A percentile compares a stretch with the other conserved stretches of the same genome.
Conservation (phyloP, 2,113 vertebrate species). For the Symphodus melops region DNA sequence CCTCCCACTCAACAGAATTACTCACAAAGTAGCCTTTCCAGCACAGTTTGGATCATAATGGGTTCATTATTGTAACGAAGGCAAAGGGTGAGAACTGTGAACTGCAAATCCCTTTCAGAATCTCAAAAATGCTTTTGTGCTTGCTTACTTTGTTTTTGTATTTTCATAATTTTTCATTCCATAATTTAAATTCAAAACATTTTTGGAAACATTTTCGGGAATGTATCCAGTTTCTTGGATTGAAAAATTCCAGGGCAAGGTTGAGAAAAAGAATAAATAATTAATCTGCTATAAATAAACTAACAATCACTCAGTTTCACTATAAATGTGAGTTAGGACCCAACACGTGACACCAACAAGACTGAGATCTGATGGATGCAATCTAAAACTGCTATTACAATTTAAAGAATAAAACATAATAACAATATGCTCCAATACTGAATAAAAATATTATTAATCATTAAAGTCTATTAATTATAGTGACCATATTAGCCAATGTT, state of each 20-base stretch:
- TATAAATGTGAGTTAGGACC: not conserved
- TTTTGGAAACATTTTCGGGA: not conserved
- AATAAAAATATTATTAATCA: not conserved
- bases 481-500: not conserved
- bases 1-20: slow-evolving; percentile 82
- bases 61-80: slow-evolving; percentile 70
- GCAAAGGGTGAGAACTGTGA: slow-evolving; percentile 59
- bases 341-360: too few relatives aligned
- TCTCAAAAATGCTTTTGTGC: slow-evolving; percentile 69
- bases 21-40: slow-evolving; percentile 81
- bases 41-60: slow-evolving; percentile 75
- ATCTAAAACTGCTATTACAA: not conserved
- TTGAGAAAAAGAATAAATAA: not conserved
- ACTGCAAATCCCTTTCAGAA: slow-evolving; percentile 59
- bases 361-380: not conserved
- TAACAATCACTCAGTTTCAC: not conserved
- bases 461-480: not conserved
- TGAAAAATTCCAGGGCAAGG: not conserved
- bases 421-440: not conserved
- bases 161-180: not conserved
- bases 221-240: not conserved
- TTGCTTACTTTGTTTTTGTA: slow-evolving; percentile 30
- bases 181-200: not conserved
- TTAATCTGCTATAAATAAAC: not conserved
- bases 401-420: not conserved